Evolutionary conservation across 2,113 vertebrate genomes (phyloP).

Genomic region (Larimichthys crocea): DNA sequence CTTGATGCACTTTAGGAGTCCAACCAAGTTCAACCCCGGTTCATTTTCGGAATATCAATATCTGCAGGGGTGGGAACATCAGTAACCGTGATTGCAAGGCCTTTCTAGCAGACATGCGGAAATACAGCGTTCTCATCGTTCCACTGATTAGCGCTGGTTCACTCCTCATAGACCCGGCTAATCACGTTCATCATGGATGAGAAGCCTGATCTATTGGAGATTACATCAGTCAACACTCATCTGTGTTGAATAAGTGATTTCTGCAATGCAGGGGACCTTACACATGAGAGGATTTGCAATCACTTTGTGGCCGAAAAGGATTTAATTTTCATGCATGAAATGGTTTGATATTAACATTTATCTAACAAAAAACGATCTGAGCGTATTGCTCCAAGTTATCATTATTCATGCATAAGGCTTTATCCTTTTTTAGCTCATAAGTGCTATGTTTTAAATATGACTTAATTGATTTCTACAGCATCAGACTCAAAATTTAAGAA

Average conservation of each 20-base stretch:
- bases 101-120: slow-evolving; percentile 42
- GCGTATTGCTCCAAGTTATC: slow-evolving; percentile 50
- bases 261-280: slow-evolving; percentile 51
- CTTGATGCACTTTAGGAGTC: not conserved
- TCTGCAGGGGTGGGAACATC: not conserved
- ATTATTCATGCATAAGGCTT: slow-evolving; percentile 52
- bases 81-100: slow-evolving; percentile 14
- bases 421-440: slow-evolving; percentile 18
- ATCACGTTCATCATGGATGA: slow-evolving; percentile 76
- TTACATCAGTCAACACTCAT: slow-evolving; percentile 76
- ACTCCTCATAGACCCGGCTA: slow-evolving; percentile 61
- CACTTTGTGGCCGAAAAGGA: slow-evolving; percentile 56
- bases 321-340: slow-evolving; percentile 71
- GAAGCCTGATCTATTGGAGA: slow-evolving; percentile 73
- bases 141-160: slow-evolving; percentile 66
- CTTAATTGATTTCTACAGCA: slow-evolving; percentile 27
- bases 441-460: slow-evolving; percentile 33
- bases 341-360: slow-evolving; percentile 62
- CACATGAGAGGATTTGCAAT: slow-evolving; percentile 64
- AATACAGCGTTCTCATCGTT: slow-evolving; percentile 53
- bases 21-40: slow-evolving; percentile 7
- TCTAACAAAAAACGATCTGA: slow-evolving; percentile 56
- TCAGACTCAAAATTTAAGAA: not conserved
- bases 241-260: slow-evolving; percentile 70
- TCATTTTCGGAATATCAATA: slow-evolving; percentile 20